Evolutionary conservation across 2,888 invertebrate species (phyloP), one percentile per base, ranked within the genome.

Genomic region (Polylopha cassiicola): DNA sequence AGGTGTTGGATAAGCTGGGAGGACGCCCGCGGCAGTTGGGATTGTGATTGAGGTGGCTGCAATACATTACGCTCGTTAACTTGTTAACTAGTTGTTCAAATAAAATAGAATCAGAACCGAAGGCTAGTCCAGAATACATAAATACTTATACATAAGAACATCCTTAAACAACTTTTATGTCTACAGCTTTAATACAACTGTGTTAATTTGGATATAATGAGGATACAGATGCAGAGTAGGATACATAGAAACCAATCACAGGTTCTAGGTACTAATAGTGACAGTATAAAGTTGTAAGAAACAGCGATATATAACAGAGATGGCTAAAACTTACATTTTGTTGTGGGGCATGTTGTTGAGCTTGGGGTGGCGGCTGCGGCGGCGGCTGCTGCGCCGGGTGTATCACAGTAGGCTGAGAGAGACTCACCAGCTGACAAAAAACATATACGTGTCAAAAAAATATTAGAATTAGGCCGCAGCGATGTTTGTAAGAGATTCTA

Each of bases 331-430:
- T 58, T 43, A 76, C 74, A 45, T 61, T 61, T 53, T 65, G 75
- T 37, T 65, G 68, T 1, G 67, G 56, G 10, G 65, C 61, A 55
- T 73, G 77, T 54, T 75, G 52, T 3, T 60, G 56, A 7, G 69
- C 60, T 22, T 65, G 69, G 44, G 84, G 85, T 46, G 84, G 85
- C 1, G 85, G 85, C 60, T 82, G 85, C 33, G 84, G 85, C 46
- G 85, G 85, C 34, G 85, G 85, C 47, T 67, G 85, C 48, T 85
- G 85, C 26, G 81, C 78, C 26, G 85, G 85, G 44, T 85, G 85
- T 45, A 84, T 82, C 55, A 81, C 84, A 43, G 84, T 78, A 11
- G 84, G 85, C 50, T 84, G 84, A 17, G 84, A 73, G 28, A 85
- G 78, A 46, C 66, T 81, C 62, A 82, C 81, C 65, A 84, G 55